These are phyloP conservation scores for Athene noctua DNA, from an alignment of 2,113 vertebrate genomes.

Conservation along the genomic window DNA sequence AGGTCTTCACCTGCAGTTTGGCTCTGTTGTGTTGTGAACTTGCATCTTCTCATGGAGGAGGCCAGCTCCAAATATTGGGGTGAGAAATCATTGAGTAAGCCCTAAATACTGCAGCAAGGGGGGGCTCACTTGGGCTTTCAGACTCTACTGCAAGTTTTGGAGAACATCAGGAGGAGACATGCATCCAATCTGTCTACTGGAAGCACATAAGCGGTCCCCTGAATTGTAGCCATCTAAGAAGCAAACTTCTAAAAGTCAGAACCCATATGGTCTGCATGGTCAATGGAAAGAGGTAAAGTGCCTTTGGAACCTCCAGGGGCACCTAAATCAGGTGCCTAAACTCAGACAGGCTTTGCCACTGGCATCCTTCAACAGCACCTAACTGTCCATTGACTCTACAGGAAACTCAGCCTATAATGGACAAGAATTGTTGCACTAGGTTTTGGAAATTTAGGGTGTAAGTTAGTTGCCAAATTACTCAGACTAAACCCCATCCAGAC, in stretches of 20 bases:
- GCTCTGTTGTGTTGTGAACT: neutral
- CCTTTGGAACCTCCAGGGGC: neutral
- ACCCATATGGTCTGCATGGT: rapidly evolving
- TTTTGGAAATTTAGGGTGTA: neutral
- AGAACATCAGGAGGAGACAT: neutral
- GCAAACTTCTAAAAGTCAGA: neutral
- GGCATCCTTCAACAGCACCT: neutral
- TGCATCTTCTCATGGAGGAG: neutral
- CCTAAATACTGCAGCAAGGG: neutral
- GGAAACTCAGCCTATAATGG: neutral
- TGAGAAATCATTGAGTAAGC: neutral
- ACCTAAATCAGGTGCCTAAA: neutral
- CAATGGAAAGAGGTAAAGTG: neutral
- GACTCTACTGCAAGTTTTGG: neutral
- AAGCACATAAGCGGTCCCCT: neutral
- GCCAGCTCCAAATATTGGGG: neutral
- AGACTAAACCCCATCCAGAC: neutral
- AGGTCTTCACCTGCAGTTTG: neutral
- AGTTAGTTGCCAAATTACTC: neutral
- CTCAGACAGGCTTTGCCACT: neutral
- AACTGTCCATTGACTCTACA: neutral
- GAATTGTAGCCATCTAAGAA: neutral
- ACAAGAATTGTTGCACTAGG: neutral
- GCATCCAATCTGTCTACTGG: neutral
- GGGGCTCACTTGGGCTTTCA: neutral